These are phyloP conservation scores for Podiceps cristatus DNA, from an alignment of 2,113 vertebrate genomes.

Conservation along the genomic window DNA sequence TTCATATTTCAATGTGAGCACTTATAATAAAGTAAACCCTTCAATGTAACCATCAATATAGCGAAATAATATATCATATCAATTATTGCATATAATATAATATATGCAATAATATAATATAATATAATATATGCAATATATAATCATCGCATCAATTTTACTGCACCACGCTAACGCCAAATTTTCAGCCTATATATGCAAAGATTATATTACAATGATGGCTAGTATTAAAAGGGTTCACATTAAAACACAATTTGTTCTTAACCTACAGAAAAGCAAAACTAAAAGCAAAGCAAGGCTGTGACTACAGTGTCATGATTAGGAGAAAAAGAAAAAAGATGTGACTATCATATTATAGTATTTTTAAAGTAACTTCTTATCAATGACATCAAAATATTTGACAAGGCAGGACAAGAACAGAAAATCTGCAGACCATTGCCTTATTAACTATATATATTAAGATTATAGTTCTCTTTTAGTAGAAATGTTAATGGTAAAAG, in stretches of 20 bases:
- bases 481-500: not conserved
- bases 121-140: no score
- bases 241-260: not conserved
- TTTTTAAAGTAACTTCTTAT: not conserved
- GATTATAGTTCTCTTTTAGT: not conserved
- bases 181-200: not conserved
- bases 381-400: not conserved
- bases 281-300: not conserved
- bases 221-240: not conserved
- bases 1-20: constrained; percentile 12
- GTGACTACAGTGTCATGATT: not conserved
- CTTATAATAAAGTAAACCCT: constrained; percentile 19
- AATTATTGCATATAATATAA: no score
- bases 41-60: not conserved
- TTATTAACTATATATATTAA: not conserved
- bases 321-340: not conserved
- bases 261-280: not conserved
- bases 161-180: not conserved
- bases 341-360: not conserved
- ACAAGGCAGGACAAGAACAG: not conserved
- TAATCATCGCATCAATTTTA: not conserved
- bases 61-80: no score
- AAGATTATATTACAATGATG: not conserved
- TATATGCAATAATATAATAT: no score
- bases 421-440: not conserved